A percentile compares a stretch with the other conserved stretches of the same genome.
phyloP scores from a whole-genome alignment of 1,140 invertebrate genomes.

The Macrobrachium nipponense region DNA sequence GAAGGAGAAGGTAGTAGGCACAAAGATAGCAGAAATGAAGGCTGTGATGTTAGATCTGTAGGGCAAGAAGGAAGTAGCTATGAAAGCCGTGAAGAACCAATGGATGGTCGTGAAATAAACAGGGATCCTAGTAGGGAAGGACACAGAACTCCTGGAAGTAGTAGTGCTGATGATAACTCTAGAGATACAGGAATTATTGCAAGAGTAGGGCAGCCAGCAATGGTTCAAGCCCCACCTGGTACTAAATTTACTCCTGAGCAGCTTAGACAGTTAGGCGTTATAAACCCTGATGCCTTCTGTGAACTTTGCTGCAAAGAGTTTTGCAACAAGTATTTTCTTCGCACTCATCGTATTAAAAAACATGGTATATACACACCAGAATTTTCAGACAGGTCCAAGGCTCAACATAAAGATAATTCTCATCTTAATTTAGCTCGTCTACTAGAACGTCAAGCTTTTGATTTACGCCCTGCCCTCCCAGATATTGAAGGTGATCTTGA shows the following conservation, averaged over 20 bases:
- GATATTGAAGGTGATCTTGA: slow-evolving; percentile 67
- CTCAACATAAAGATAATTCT: slow-evolving; percentile 48
- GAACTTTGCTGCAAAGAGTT: slow-evolving; percentile 96
- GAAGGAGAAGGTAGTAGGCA: not conserved
- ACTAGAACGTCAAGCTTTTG: slow-evolving; percentile 54
- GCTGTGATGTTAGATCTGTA: not conserved
- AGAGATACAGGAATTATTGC: slow-evolving; percentile 62
- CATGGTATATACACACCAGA: slow-evolving; percentile 71
- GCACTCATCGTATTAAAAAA: slow-evolving; percentile 86
- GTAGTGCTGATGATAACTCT: slow-evolving; percentile 62
- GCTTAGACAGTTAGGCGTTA: slow-evolving; percentile 80
- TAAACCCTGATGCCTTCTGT: slow-evolving; percentile 90
- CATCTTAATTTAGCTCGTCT: slow-evolving; percentile 55
- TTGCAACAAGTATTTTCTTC: slow-evolving; percentile 93
- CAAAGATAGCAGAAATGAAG: slow-evolving; percentile 15
- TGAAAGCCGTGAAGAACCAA: not conserved
- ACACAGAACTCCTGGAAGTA: slow-evolving; percentile 57
- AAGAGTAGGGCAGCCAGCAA: slow-evolving; percentile 62
- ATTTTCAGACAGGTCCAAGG: slow-evolving; percentile 60
- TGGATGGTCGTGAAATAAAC: slow-evolving; percentile 4
- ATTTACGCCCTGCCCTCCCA: slow-evolving; percentile 40
- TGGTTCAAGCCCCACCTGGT: slow-evolving; percentile 61
- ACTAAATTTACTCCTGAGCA: slow-evolving; percentile 76
- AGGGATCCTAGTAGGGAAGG: slow-evolving; percentile 34
- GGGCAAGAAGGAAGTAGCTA: slow-evolving; percentile 3